Percentiles rank a stretch among this genome's conserved stretches.
Evolutionary conservation across 2,113 vertebrate genomes (phyloP).

Genomic region (Podarcis raffonei): DNA sequence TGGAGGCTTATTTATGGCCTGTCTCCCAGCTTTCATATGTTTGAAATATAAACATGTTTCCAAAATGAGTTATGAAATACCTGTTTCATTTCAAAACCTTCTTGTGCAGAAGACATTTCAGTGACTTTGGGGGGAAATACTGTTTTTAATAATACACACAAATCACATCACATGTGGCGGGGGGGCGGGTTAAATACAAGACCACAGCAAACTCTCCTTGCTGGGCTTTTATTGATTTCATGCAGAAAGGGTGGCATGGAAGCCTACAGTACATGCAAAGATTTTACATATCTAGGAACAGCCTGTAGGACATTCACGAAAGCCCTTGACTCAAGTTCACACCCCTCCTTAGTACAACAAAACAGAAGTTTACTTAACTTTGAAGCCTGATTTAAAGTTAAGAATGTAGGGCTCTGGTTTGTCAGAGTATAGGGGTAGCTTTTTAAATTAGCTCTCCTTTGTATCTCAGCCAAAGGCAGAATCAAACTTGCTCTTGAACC

Average conservation of each 20-base stretch:
- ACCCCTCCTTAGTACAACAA: conserved; percentile 5
- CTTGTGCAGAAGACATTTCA: not conserved
- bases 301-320: not conserved
- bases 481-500: not conserved
- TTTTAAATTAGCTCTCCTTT: not conserved
- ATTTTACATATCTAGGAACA: not conserved
- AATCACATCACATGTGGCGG: not conserved
- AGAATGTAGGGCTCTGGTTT: not conserved
- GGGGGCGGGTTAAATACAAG: not conserved
- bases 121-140: not conserved
- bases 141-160: not conserved
- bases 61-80: not conserved
- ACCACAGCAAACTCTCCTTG: not conserved
- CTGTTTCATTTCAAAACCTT: not conserved
- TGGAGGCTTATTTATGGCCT: not conserved
- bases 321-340: conserved; percentile 19
- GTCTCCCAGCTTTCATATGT: not conserved
- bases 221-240: not conserved
- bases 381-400: not conserved
- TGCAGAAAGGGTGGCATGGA: not conserved
- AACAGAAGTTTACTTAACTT: not conserved
- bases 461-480: not conserved
- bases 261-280: not conserved
- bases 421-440: not conserved
- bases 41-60: not conserved